Evolutionary conservation across 2,888 invertebrate species (phyloP).

Genomic region (Lagria hirta): DNA sequence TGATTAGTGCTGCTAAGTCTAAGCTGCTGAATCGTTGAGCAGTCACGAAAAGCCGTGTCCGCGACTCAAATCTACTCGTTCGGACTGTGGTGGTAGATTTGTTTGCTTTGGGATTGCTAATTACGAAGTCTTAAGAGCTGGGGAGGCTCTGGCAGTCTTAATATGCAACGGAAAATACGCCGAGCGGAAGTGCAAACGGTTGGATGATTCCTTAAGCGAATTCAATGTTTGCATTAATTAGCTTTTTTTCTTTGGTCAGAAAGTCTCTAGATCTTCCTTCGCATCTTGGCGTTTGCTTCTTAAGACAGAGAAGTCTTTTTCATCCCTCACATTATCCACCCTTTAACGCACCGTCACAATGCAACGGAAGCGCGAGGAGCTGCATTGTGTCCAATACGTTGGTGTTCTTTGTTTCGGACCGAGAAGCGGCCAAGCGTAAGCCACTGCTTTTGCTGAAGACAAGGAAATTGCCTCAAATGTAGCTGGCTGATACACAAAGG

Average conservation of each 20-base stretch:
- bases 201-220: conserved; percentile 40
- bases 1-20: conserved; percentile 34
- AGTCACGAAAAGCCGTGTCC: conserved; percentile 32
- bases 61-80: conserved; percentile 26
- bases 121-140: conserved; percentile 48
- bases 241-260: too few relatives aligned
- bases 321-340: conserved; percentile 53
- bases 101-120: conserved; percentile 49
- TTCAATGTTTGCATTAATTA: too few relatives aligned
- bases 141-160: conserved; percentile 41
- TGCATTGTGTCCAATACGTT: conserved; percentile 55
- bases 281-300: too few relatives aligned
- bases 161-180: conserved; percentile 44
- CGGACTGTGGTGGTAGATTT: conserved; percentile 39
- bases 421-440: conserved; percentile 51
- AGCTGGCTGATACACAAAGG: conserved; percentile 51
- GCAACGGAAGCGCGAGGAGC: conserved; percentile 54
- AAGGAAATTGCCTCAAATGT: conserved; percentile 53
- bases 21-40: conserved; percentile 31
- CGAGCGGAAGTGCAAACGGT: conserved; percentile 41
- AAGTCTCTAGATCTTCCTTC: too few relatives aligned
- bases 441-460: conserved; percentile 41
- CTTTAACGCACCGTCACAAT: conserved; percentile 56
- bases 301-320: conserved; percentile 35
- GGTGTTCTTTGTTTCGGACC: conserved; percentile 50